phyloP scores from a whole-genome alignment of 2,113 vertebrate genomes.

The Ivindomyrus marchei region DNA sequence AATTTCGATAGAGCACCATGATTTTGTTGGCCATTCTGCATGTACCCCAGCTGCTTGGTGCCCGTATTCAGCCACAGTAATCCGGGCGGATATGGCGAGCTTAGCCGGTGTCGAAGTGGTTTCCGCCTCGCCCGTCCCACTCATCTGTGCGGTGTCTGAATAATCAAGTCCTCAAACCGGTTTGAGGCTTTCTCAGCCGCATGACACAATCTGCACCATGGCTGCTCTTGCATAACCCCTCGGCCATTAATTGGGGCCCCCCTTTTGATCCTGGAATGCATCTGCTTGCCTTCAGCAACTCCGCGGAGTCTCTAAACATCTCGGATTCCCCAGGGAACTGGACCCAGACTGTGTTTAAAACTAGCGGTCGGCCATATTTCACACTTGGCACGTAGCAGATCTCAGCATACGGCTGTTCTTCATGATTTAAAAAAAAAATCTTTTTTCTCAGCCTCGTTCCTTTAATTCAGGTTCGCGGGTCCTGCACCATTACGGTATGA shows the following conservation, averaged over 20 bases:
- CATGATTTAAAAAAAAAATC: neutral
- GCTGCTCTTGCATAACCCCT: conserved; percentile 37
- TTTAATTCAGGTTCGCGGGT: neutral
- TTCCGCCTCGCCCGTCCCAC: neutral
- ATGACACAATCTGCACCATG: conserved; percentile 40
- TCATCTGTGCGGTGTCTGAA: neutral
- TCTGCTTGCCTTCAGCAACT: neutral
- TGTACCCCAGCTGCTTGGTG: neutral
- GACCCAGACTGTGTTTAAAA: neutral
- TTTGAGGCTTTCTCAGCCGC: conserved; percentile 7
- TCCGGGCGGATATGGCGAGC: neutral
- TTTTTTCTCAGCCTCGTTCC: neutral
- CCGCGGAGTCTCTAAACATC: neutral
- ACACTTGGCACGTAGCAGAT: neutral
- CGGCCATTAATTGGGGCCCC: neutral
- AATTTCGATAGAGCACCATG: neutral
- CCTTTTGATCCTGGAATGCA: conserved; percentile 17
- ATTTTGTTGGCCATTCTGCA: neutral
- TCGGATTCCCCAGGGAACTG: neutral
- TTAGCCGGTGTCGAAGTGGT: neutral
- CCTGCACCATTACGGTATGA: neutral
- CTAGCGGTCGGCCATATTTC: neutral
- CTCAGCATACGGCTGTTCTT: neutral
- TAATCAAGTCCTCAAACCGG: neutral
- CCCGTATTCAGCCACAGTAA: neutral